Evolutionary conservation across 1,140 invertebrate species (phyloP).

Genomic region (Megalopta genalis): DNA sequence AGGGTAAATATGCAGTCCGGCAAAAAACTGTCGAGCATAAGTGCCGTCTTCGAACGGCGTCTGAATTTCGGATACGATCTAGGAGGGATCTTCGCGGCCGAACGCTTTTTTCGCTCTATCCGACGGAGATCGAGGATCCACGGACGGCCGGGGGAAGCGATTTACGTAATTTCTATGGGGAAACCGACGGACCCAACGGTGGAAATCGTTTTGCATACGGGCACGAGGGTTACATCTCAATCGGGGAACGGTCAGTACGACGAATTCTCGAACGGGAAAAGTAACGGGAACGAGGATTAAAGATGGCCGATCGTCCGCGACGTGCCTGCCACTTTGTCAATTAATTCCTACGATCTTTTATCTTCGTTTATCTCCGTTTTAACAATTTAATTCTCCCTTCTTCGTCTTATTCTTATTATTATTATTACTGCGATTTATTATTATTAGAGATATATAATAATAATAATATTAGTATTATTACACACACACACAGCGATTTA

Average conservation of each 20-base stretch:
- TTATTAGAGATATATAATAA: no score
- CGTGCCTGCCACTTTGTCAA: no score
- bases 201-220: conserved; percentile 53
- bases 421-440: no score
- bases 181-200: conserved; percentile 25
- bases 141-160: conserved; percentile 24
- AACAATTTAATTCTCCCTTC: no score
- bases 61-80: conserved; percentile 58
- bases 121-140: conserved; percentile 42
- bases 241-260: conserved; percentile 21
- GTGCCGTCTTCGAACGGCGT: conserved; percentile 38
- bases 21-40: conserved; percentile 17
- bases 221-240: conserved; percentile 64
- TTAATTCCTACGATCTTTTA: no score
- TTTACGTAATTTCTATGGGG: conserved; percentile 62
- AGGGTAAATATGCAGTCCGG: conserved; percentile 32
- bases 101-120: conserved; percentile 36
- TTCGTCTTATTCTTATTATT: no score
- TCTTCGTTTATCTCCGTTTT: no score
- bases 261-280: not conserved
- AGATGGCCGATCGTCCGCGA: not conserved
- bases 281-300: conserved; percentile 6
- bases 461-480: no score
- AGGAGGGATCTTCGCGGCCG: conserved; percentile 25
- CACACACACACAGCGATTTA: no score